Evolutionary conservation across 2,797 vertebrate genomes (phyloP), one percentile per base, ranked within the genome.

Genomic region (Loris lydekkerianus): DNA sequence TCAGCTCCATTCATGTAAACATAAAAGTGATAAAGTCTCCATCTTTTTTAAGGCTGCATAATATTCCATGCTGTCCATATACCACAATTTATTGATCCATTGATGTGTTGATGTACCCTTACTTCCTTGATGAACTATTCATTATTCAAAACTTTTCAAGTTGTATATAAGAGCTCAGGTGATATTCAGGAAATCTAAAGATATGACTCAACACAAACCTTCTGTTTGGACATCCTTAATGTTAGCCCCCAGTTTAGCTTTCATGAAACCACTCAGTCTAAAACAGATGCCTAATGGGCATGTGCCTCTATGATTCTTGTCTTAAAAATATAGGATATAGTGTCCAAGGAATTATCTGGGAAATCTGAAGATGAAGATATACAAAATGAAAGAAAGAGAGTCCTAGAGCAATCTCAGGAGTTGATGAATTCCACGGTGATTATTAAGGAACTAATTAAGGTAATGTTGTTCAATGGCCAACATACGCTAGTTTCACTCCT

Each of bases 401-500:
- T 99, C 93, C 96, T 99, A 96, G 99, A 99, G 86, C 99, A 99
- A 0, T 99, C 99, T 58, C 98, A 98, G 0, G 96, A 99, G 10
- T 93, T 99, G 13, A 98, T 99, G 63, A 99, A 99, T 46, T 99
- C 99, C 86, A 98, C 99, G 0, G 98, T 99, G 37, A 98, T 99
- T 93, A 98, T 99, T 97, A 99, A 99, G 95, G 99, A 99, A 96
- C 99, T 99, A 97, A 99, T 98, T 91, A 99, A 99, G 99, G 99
- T 99, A 97, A 97, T 21, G 5, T 60, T 31, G 69, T 77, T 80
- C 58, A 69, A 11, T 34, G 27, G 20, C 21, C 46, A 37, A 53
- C 21, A 18, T 58, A 37, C 29, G 2, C 27, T 65, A 18, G 23
- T 31, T 83, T 60, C 60, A 21, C 40, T 56, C 29, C 25, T 58